Base-by-base conservation (phyloP, 2,113 vertebrate species). In the Tachycineta bicolor region DNA sequence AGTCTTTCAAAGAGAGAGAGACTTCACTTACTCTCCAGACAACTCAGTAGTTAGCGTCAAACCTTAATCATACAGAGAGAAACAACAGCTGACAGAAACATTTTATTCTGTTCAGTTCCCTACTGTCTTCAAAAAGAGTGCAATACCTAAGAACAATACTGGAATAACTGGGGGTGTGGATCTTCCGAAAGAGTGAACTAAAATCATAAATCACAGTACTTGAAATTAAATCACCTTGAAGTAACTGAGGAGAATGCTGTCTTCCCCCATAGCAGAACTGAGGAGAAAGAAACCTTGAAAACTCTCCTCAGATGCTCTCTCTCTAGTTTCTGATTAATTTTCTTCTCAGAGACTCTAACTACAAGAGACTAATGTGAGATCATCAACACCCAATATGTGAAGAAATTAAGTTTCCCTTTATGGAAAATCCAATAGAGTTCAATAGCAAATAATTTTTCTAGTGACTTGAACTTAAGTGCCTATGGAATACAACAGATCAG, bases 401-500 rank as follows among this genome's bases (percentile, higher is more conserved):
- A 87, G 81, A 94, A 77, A 93, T 69, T 86, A 88, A 77, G 53
- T n/a, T 89, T 92, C 39, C 28, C 59, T 82, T 74, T 90, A 91
- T 84, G 80, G 82, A 83, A 94, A 95, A 92, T 90, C 52, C 52
- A 1, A 44, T 88, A 67, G 33, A 89, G 47, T 65, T 93, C 71
- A 93, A 94, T 33, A 90, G 59, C 55, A 97, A 93, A 74, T 84
- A 91, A 49, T 94, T 93, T 95, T 95, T 81, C 83, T 91, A 91
- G 46, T 34, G 55, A 93, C 78, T 96, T 74, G 65, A 73, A 82
- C 69, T 58, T 41, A 84, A 87, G n/a, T 50, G 46, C 31, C 75
- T 71, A 21, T 16, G 7, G 78, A 95, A 96, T 46, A 85, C 46
- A 89, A 74, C 24, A 44, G 43, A 80, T 67, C 46, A 70, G 64